phyloP scores from a whole-genome alignment of 2,113 vertebrate species.

The Cyphomyrus plagiostoma region DNA sequence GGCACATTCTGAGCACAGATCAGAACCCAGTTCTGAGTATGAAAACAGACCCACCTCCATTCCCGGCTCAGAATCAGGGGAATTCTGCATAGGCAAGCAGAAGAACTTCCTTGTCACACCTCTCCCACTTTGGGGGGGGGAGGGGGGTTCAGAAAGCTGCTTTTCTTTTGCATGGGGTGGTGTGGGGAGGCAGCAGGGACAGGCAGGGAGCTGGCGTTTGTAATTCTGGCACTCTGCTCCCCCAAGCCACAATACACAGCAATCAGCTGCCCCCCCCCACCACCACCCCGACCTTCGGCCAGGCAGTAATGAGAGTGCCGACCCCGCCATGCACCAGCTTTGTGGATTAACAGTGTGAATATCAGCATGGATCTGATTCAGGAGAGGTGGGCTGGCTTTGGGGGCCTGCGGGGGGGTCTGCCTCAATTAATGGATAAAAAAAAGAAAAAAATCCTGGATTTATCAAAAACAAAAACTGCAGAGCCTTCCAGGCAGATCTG shows the following conservation, averaged over 20 bases:
- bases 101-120: not conserved
- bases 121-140: not conserved
- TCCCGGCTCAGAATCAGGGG: not conserved
- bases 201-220: not conserved
- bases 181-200: not conserved
- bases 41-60: not conserved
- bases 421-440: not conserved
- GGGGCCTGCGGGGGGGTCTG: slow-evolving; percentile 24
- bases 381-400: slow-evolving; percentile 24
- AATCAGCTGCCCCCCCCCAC: not conserved
- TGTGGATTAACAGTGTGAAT: slow-evolving; percentile 43
- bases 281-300: not conserved
- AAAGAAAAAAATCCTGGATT: not conserved
- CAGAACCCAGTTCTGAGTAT: not conserved
- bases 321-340: slow-evolving; percentile 39
- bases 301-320: slow-evolving; percentile 50
- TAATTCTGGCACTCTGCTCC: not conserved
- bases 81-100: not conserved
- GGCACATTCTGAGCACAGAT: not conserved
- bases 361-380: slow-evolving; percentile 55
- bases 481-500: not conserved
- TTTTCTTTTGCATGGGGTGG: not conserved
- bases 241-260: not conserved
- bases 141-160: not conserved
- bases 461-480: not conserved